Conservation (phyloP, 2,888 invertebrate species). For the Drosophila tripunctata region DNA sequence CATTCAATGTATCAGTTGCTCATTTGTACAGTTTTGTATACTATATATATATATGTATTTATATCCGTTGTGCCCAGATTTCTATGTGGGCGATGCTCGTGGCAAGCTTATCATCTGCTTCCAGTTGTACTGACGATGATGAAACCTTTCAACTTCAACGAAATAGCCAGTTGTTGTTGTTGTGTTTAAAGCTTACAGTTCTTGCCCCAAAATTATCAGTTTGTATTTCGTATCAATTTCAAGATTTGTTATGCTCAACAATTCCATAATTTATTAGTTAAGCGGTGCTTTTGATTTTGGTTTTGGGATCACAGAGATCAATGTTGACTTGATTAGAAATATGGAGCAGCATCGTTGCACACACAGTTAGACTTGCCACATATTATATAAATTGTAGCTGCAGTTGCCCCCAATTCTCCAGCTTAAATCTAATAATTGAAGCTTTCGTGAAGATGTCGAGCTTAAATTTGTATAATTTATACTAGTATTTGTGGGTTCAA, state of each 20-base stretch:
- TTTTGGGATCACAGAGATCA: slow-evolving; percentile 59
- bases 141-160: not conserved
- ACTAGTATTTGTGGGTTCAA: slow-evolving; percentile 37
- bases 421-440: not conserved
- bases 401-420: slow-evolving; percentile 30
- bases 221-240: not conserved
- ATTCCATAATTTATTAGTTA: slow-evolving; percentile 16
- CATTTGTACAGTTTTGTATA: slow-evolving; percentile 7
- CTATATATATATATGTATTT: not conserved
- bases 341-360: slow-evolving; percentile 33
- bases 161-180: slow-evolving; percentile 5
- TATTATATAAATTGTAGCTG: slow-evolving; percentile 1
- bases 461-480: slow-evolving; percentile 36
- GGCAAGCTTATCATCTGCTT: slow-evolving; percentile 27
- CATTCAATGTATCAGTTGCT: slow-evolving; percentile 3
- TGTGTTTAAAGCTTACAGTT: not conserved
- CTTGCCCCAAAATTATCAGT: not conserved
- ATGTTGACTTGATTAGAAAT: slow-evolving; percentile 48
- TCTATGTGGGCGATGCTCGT: slow-evolving; percentile 13
- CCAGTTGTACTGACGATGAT: slow-evolving; percentile 1
- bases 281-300: slow-evolving; percentile 44
- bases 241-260: slow-evolving; percentile 1
- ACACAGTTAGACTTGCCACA: slow-evolving; percentile 3
- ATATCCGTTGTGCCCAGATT: not conserved
- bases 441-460: not conserved